phyloP scores from a whole-genome alignment of 2,113 vertebrate genomes.

The Cacatua alba region DNA sequence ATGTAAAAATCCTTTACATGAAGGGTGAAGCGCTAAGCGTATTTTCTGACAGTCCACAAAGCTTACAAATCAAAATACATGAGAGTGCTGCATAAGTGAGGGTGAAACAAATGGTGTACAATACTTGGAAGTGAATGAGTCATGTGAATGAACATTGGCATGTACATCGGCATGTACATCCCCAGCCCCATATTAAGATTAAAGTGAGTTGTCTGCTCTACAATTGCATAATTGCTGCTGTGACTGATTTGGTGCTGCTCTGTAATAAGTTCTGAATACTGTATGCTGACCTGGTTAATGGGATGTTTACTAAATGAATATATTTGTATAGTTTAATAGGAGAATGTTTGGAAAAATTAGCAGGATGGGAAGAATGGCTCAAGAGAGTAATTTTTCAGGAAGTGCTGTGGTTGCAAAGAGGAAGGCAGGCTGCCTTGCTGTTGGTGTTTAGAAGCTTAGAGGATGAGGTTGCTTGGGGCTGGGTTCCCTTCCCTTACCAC shows the following conservation, averaged over 20 bases:
- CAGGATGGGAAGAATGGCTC: slow-evolving; percentile 5
- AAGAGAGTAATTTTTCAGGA: not conserved
- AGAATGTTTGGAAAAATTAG: slow-evolving; percentile 50
- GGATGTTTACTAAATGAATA: slow-evolving; percentile 59
- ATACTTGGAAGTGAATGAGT: slow-evolving; percentile 8
- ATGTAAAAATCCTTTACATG: not conserved
- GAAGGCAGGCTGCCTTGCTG: not conserved
- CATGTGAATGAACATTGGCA: slow-evolving; percentile 17
- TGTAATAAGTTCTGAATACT: slow-evolving; percentile 46
- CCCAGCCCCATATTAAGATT: slow-evolving; percentile 32
- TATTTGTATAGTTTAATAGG: slow-evolving; percentile 59
- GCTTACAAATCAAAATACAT: not conserved
- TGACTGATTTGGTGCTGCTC: slow-evolving; percentile 47
- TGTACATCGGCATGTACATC: slow-evolving; percentile 9
- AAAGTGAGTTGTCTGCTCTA: slow-evolving; percentile 38
- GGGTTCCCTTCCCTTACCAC: not conserved
- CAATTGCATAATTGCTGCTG: slow-evolving; percentile 44
- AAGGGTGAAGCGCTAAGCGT: not conserved
- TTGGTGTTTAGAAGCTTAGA: not conserved
- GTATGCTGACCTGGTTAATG: slow-evolving; percentile 54
- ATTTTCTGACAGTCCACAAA: not conserved
- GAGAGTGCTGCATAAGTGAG: not conserved
- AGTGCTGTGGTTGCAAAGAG: not conserved
- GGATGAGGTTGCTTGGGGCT: not conserved
- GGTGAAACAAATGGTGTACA: not conserved